phyloP scores from a whole-genome alignment of 1,140 invertebrate genomes.

The Eciton burchellii region DNA sequence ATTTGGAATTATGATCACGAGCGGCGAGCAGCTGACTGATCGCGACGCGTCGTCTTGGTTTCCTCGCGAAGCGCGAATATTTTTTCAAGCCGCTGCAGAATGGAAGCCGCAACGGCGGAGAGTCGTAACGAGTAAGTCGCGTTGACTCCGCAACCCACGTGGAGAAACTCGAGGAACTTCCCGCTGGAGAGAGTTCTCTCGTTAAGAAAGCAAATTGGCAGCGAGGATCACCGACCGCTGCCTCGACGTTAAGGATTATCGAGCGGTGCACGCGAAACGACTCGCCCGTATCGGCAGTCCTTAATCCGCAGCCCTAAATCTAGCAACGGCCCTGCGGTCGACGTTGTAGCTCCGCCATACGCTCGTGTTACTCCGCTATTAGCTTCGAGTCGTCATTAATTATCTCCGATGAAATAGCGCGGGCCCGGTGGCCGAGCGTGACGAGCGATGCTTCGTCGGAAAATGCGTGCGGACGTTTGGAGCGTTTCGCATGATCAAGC shows the following conservation, averaged over 20 bases:
- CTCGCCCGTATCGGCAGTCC: conserved; percentile 34
- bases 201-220: conserved; percentile 13
- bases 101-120: background rate
- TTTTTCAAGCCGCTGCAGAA: conserved; percentile 4
- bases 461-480: conserved; percentile 76
- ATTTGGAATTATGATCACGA: conserved; percentile 45
- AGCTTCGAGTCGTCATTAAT: conserved; percentile 75
- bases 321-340: conserved; percentile 47
- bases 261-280: conserved; percentile 23
- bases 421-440: conserved; percentile 60
- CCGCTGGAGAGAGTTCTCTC: background rate
- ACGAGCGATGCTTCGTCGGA: conserved; percentile 63
- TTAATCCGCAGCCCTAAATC: conserved; percentile 63
- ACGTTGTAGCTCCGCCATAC: conserved; percentile 62
- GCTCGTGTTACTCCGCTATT: conserved; percentile 72
- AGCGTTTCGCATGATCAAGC: conserved; percentile 76
- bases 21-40: conserved; percentile 40
- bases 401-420: conserved; percentile 72
- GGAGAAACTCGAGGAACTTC: conserved; percentile 3
- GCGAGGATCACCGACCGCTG: background rate
- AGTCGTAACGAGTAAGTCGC: background rate
- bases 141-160: background rate
- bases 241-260: conserved; percentile 1
- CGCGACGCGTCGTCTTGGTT: conserved; percentile 5
- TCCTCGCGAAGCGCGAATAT: background rate